Conservation (phyloP, 2,888 invertebrate species). For the Chrysodeixis includens region DNA sequence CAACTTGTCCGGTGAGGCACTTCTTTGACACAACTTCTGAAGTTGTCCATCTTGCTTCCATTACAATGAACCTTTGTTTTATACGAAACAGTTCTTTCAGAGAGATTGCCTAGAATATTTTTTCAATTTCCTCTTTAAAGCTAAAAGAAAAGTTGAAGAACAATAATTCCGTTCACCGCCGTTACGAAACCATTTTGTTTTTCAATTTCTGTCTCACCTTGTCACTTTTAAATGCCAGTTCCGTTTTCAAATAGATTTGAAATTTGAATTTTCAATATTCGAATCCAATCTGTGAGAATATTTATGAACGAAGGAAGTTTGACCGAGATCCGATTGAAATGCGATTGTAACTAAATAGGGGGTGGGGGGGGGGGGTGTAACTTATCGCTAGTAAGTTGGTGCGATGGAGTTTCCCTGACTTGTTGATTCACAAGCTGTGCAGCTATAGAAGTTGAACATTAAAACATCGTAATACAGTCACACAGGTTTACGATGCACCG, state of each 20-base stretch:
- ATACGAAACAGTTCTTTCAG: slow-evolving; percentile 69
- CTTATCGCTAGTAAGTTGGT: slow-evolving; percentile 41
- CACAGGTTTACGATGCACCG: slow-evolving; percentile 41
- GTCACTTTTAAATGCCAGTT: slow-evolving; percentile 28
- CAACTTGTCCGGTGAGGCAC: slow-evolving; percentile 69
- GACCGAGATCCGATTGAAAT: slow-evolving; percentile 32
- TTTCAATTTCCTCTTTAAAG: slow-evolving; percentile 69
- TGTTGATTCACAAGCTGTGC: slow-evolving; percentile 66
- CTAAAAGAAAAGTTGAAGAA: slow-evolving; percentile 67
- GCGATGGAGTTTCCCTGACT: slow-evolving; percentile 52
- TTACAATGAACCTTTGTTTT: slow-evolving; percentile 80
- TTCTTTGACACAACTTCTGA: slow-evolving; percentile 72
- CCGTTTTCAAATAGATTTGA: slow-evolving; percentile 15
- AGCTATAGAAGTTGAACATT: slow-evolving; percentile 55
- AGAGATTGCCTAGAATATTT: slow-evolving; percentile 78
- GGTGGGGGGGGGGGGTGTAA: slow-evolving; percentile 29
- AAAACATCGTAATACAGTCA: slow-evolving; percentile 56
- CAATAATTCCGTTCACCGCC: slow-evolving; percentile 47
- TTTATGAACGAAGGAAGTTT: slow-evolving; percentile 5
- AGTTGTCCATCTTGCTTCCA: too few species aligned
- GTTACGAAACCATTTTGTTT: slow-evolving; percentile 35
- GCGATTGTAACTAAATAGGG: slow-evolving; percentile 41
- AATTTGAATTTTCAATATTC: slow-evolving; percentile 10
- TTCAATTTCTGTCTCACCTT: slow-evolving; percentile 18
- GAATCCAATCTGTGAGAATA: slow-evolving; percentile 25